A percentile compares a stretch with the other conserved stretches of the same genome.
phyloP scores from a whole-genome alignment of 2,888 invertebrate species.

The Drosophila limbata region DNA sequence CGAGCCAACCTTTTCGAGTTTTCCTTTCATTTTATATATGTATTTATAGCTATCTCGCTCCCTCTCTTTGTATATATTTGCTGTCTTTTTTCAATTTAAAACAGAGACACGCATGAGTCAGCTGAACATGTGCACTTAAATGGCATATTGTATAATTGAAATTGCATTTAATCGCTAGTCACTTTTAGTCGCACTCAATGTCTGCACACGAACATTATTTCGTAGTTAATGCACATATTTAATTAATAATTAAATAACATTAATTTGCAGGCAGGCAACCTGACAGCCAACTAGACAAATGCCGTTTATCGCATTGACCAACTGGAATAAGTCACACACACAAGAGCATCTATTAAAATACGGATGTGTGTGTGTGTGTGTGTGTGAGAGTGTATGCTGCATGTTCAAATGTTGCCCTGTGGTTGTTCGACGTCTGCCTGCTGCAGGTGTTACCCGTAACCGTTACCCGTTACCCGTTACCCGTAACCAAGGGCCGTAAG shows the following conservation, averaged over 20 bases:
- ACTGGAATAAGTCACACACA: conserved; percentile 31
- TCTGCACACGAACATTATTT: conserved; percentile 7
- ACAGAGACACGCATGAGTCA: conserved; percentile 7
- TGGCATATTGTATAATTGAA: conserved; percentile 42
- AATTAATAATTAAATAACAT: conserved; percentile 65
- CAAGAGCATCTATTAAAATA: conserved; percentile 14
- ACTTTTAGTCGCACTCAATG: conserved; percentile 2
- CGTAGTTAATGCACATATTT: conserved; percentile 61
- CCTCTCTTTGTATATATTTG: not conserved
- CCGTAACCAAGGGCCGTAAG: conserved; percentile 4
- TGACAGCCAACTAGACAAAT: conserved; percentile 31
- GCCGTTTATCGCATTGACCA: conserved; percentile 39
- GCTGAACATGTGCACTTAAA: conserved; percentile 32
- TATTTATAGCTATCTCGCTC: conserved; percentile 12
- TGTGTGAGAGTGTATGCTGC: conserved; percentile 9
- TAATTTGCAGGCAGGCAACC: conserved; percentile 40
- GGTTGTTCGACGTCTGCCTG: conserved; percentile 20
- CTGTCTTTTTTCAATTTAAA: not conserved
- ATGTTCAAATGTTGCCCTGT: conserved; percentile 57
- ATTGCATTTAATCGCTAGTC: conserved; percentile 55
- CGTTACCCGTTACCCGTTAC: conserved; percentile 42
- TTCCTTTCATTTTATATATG: conserved; percentile 30
- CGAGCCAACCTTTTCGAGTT: conserved; percentile 37
- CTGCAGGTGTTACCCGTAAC: conserved; percentile 53
- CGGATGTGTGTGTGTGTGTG: conserved; percentile 14